phyloP scores from a whole-genome alignment of 2,797 vertebrate genomes.

The Denticeps clupeoides region DNA sequence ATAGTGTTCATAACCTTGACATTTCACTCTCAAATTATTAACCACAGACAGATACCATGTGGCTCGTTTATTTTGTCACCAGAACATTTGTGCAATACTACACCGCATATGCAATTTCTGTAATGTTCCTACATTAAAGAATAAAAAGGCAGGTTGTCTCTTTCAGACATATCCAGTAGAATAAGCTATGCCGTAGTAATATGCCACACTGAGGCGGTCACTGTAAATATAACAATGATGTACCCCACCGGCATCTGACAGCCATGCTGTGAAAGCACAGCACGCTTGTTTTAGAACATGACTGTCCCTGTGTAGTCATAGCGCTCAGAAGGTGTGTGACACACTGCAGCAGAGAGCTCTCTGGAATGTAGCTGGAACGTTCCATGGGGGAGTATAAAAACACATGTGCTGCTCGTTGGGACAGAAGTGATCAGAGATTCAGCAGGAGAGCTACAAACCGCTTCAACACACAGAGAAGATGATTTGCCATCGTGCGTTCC shows the following conservation, averaged over 20 bases:
- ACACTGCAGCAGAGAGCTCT: constrained; percentile 11
- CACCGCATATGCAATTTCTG: too few species aligned
- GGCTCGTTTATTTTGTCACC: too few species aligned
- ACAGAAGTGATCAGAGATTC: constrained; percentile 26
- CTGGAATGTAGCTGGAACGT: constrained; percentile 51
- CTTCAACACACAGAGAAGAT: constrained; percentile 31
- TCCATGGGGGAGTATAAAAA: constrained; percentile 39
- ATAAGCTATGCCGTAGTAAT: constrained; percentile 9
- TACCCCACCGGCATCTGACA: constrained; percentile 43
- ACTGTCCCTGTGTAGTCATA: constrained; percentile 31
- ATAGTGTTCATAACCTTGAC: too few species aligned
- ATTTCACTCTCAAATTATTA: too few species aligned
- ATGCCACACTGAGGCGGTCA: constrained; percentile 4
- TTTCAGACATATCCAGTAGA: neutral
- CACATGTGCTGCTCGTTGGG: neutral
- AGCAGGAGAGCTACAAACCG: neutral
- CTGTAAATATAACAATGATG: constrained; percentile 53
- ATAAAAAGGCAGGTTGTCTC: too few species aligned
- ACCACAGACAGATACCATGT: too few species aligned
- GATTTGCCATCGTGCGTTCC: constrained; percentile 56
- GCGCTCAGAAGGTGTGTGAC: constrained; percentile 19
- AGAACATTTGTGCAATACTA: too few species aligned
- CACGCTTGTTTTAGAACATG: constrained; percentile 49
- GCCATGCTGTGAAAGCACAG: constrained; percentile 35
- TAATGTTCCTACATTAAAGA: too few species aligned